Evolutionary conservation across 2,797 vertebrate species (phyloP).

Genomic region (Esox masquinongy): DNA sequence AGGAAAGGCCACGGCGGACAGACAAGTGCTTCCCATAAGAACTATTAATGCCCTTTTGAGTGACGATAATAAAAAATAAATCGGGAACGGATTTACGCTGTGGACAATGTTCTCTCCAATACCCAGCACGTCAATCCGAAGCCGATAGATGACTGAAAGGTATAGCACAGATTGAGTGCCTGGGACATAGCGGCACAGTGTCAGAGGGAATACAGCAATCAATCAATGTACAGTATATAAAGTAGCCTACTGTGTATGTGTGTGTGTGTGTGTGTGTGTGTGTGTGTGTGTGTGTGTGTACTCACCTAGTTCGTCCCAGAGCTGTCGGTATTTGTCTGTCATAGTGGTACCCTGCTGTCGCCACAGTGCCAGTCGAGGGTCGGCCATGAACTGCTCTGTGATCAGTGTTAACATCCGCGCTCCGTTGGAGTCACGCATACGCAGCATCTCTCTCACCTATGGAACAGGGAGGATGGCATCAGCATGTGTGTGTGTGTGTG

Average conservation of each 20-base stretch:
- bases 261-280: constrained; percentile 5
- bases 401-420: constrained; percentile 88
- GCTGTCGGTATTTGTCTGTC: constrained; percentile 89
- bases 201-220: background rate
- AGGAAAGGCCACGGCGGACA: background rate
- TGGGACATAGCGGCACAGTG: background rate
- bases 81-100: no score
- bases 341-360: constrained; percentile 87
- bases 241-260: constrained; percentile 10
- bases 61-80: no score
- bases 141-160: background rate
- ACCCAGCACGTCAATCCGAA: background rate
- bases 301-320: constrained; percentile 90
- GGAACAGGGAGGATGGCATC: background rate
- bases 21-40: background rate
- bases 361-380: constrained; percentile 85
- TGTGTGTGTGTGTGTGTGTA: constrained; percentile 19
- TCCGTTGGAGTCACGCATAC: constrained; percentile 89
- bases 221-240: background rate
- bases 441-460: constrained; percentile 89
- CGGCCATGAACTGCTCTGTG: constrained; percentile 90
- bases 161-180: background rate
- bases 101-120: no score
- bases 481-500: constrained; percentile 3
- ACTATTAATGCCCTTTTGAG: no score